Base-by-base conservation (phyloP, 2,888 invertebrate species). In the Pherbina coryleti region DNA sequence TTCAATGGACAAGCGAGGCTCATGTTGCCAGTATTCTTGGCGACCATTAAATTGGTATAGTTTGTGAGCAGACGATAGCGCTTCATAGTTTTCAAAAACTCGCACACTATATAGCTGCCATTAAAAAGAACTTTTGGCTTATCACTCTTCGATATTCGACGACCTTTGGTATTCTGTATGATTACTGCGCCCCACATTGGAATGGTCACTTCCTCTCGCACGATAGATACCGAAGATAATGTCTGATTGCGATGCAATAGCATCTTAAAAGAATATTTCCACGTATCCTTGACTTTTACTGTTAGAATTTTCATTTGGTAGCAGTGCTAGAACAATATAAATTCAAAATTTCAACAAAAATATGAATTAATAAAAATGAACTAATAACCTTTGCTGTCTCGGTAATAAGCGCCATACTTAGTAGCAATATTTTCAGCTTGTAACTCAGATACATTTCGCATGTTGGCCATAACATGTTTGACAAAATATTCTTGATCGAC, bases 1-100 rank as follows among this genome's bases (percentile, higher is more conserved):
- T 80, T 82, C 11, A 88, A 78, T 0, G 88, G 88, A 19, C 88
- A 87, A 1, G 78, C 81, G 11, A 87, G 67, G 9, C 85, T 85
- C 82, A 87, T 81, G 37, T 87, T 88, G 62, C 86, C 84, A 66
- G 81, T 82, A 2, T 81, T 82, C 17, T 82, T 81, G 5, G 82
- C 82, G 7, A 7, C 8, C 37, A 37, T 37, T 37, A 7, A 37
- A 8, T 37, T 4, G 2, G 81, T 75, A 25, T 88, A 79, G 55
- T 84, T 84, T 1, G 83, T 82, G 81, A 87, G 85, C 8, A 86
- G 82, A 3, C 81, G 81, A 5, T 85, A 84, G 5, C 84, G 84
- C 5, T 83, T 83, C 3, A 86, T 81, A 28, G 83, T 84, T 11
- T 83, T 83, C 83, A 82, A 83, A 69, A 87, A 85, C 4, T 88